Conservation (phyloP, 2,797 vertebrate genomes). For the Graptemys geographica region DNA sequence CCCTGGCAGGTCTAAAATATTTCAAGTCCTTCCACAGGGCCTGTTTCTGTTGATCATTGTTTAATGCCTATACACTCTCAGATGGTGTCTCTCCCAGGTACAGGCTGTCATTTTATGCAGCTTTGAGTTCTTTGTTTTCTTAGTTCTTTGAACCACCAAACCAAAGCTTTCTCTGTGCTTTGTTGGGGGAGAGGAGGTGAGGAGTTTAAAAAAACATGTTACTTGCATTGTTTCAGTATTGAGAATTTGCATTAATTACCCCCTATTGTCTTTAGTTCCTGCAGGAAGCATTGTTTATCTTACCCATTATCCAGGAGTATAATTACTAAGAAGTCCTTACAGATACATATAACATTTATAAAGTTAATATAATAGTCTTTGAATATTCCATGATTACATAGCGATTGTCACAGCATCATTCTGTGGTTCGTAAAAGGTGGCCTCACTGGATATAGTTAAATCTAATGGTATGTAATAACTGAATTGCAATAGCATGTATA, state of each 20-base stretch:
- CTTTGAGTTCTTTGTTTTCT: background rate
- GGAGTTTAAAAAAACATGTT: background rate
- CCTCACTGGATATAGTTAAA: conserved; percentile 41
- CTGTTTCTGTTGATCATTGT: background rate
- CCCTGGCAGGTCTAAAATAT: background rate
- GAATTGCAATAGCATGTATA: background rate
- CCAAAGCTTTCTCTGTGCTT: background rate
- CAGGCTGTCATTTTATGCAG: background rate
- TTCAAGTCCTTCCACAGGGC: background rate
- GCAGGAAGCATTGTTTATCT: background rate
- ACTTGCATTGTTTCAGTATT: background rate
- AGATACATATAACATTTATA: background rate
- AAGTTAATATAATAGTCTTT: background rate
- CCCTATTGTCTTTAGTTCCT: background rate
- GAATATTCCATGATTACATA: background rate
- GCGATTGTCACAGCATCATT: background rate
- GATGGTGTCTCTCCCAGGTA: background rate
- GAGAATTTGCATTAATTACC: background rate
- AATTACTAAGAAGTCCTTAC: background rate
- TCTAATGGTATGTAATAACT: conserved; percentile 21
- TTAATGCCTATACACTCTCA: background rate
- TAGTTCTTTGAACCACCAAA: background rate
- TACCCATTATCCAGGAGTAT: background rate
- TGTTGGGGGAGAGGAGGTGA: background rate
- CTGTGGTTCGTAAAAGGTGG: conserved; percentile 18